Evolutionary conservation across 2,888 invertebrate genomes (phyloP).

Genomic region (Eupithecia exiguata): DNA sequence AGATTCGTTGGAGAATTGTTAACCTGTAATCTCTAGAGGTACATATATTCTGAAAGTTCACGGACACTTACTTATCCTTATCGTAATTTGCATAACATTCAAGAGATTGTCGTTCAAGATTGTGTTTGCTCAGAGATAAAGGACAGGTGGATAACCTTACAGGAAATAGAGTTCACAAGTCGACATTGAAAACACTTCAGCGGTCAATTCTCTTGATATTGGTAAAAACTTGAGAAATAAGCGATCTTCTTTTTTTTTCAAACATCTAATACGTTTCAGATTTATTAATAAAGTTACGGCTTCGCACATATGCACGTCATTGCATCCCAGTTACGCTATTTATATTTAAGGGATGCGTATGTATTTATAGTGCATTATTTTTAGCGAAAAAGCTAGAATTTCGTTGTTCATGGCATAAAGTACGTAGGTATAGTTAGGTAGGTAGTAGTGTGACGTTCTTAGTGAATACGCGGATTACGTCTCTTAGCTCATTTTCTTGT

Average conservation of each 20-base stretch:
- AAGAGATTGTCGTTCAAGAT: conserved; percentile 9
- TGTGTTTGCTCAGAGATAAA: conserved; percentile 11
- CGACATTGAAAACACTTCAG: conserved; percentile 11
- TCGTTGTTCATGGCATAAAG: too few relatives aligned
- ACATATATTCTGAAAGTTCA: conserved; percentile 26
- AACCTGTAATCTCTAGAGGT: not conserved
- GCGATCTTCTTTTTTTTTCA: not conserved
- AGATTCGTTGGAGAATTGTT: not conserved
- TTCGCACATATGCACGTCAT: too few relatives aligned
- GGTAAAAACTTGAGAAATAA: not conserved
- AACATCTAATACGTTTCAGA: not conserved
- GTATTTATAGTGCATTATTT: too few relatives aligned
- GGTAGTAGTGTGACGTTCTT: too few relatives aligned
- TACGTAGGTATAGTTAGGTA: too few relatives aligned
- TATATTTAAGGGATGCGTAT: not conserved
- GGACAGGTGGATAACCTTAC: conserved; percentile 7
- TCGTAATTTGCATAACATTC: conserved; percentile 36
- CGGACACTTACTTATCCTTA: conserved; percentile 20
- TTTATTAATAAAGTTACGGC: not conserved
- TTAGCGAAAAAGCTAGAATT: too few relatives aligned
- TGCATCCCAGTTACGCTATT: not conserved
- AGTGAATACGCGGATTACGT: too few relatives aligned
- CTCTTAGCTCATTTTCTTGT: too few relatives aligned
- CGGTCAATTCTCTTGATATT: conserved; percentile 15
- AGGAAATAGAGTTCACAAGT: not conserved